Conservation (phyloP, 2,888 invertebrate genomes). For the Orgyia antiqua region DNA sequence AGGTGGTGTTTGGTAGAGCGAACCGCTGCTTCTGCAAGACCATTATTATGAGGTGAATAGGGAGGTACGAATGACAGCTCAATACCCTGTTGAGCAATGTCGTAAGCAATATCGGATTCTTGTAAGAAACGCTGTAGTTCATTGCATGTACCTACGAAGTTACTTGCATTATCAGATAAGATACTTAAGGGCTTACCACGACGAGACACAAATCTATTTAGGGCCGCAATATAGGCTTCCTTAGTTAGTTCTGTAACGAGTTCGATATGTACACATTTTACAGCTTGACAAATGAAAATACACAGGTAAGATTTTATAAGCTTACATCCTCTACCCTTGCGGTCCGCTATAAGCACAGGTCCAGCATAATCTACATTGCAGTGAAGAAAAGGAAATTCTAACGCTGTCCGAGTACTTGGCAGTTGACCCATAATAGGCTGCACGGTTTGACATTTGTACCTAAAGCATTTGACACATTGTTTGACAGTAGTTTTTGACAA, state of each 20-base stretch:
- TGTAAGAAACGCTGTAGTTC: background rate
- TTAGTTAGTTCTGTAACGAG: background rate
- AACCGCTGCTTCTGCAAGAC: too few species aligned
- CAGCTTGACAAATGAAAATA: slow-evolving; percentile 1
- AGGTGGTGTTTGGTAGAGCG: background rate
- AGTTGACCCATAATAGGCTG: background rate
- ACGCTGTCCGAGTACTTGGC: background rate
- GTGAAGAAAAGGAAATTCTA: background rate
- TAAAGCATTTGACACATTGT: background rate
- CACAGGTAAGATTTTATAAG: slow-evolving; percentile 1
- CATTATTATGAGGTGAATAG: too few species aligned
- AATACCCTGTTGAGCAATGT: too few species aligned
- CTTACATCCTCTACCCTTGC: background rate
- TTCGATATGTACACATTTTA: slow-evolving; percentile 1
- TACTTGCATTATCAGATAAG: slow-evolving; percentile 1
- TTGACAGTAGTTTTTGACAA: background rate
- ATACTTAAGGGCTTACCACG: slow-evolving; percentile 1
- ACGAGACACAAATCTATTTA: slow-evolving; percentile 1
- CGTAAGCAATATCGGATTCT: too few species aligned
- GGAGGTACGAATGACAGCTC: too few species aligned
- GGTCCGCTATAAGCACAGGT: background rate
- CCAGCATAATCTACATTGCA: background rate
- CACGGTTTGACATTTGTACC: background rate
- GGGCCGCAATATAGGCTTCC: slow-evolving; percentile 1
- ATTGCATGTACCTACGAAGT: background rate